phyloP scores from a whole-genome alignment of 23 tunicate genomes.

The Botrylloides violaceus region DNA sequence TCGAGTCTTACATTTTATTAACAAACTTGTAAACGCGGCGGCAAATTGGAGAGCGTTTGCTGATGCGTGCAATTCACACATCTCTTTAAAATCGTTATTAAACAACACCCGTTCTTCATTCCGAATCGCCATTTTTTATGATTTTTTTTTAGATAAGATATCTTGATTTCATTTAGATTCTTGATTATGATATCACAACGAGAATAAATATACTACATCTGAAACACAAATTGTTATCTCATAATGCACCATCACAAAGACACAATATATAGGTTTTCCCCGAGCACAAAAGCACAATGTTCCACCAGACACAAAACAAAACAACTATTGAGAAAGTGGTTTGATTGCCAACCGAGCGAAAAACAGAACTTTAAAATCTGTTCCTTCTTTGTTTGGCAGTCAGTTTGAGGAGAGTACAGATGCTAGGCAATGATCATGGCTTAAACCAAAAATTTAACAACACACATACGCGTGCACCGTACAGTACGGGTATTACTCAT shows the following conservation, averaged over 20 bases:
- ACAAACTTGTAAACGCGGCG: slow-evolving; percentile 25
- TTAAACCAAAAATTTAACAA: no score
- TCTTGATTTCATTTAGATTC: not conserved
- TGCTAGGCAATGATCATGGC: no score
- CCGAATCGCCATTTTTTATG: not conserved
- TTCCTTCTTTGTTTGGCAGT: no score
- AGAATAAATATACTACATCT: not conserved
- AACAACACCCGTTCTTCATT: slow-evolving; percentile 1
- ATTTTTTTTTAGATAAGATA: not conserved
- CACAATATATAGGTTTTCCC: no score
- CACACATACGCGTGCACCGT: no score
- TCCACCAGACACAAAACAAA: no score
- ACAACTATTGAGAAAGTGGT: no score
- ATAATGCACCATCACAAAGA: not conserved
- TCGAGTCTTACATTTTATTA: slow-evolving; percentile 4
- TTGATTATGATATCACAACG: not conserved
- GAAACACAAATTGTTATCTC: not conserved
- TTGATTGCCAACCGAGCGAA: no score
- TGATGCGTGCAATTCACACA: slow-evolving; percentile 53
- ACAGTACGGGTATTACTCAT: no score
- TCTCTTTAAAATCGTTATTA: slow-evolving; percentile 22
- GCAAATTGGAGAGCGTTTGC: slow-evolving; percentile 42
- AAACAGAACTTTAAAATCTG: no score
- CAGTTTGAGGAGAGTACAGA: no score
- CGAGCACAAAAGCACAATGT: no score